Percentiles rank a stretch among this genome's conserved stretches.
phyloP scores from a whole-genome alignment of 2,113 vertebrate genomes.

The Lampris megalopsis region DNA sequence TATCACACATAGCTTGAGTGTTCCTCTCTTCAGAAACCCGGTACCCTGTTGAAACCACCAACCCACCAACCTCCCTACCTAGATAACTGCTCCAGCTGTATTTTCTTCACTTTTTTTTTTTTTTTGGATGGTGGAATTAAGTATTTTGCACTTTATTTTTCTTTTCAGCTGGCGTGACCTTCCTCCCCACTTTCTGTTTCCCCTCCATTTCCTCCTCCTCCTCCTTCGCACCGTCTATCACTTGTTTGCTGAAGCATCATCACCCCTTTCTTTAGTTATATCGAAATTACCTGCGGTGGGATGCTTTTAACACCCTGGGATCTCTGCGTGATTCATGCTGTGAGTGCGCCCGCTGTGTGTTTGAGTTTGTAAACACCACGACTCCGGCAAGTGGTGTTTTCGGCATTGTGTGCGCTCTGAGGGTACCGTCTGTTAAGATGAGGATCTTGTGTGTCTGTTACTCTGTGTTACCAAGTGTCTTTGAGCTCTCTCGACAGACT shows the following conservation, averaged over 20 bases:
- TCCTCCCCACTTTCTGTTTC: slow-evolving; percentile 53
- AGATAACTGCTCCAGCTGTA: slow-evolving; percentile 61
- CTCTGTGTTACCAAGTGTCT: neutral
- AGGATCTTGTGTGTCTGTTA: neutral
- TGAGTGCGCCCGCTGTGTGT: neutral
- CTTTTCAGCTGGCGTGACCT: slow-evolving; percentile 51
- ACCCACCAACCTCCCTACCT: slow-evolving; percentile 45
- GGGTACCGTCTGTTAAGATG: neutral
- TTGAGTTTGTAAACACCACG: neutral
- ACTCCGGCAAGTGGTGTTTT: neutral
- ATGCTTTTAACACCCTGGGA: slow-evolving; percentile 50
- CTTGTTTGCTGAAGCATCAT: slow-evolving; percentile 37
- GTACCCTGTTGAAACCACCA: slow-evolving; percentile 22
- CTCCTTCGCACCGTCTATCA: slow-evolving; percentile 1
- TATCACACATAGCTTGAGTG: slow-evolving; percentile 17
- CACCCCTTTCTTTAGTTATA: slow-evolving; percentile 23
- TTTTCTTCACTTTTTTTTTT: slow-evolving; percentile 20
- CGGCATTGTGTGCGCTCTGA: no score
- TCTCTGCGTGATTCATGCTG: neutral
- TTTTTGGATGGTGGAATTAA: neutral
- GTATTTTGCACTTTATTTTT: slow-evolving; percentile 44
- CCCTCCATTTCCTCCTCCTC: slow-evolving; percentile 45
- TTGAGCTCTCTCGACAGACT: neutral
- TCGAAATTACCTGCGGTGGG: slow-evolving; percentile 46
- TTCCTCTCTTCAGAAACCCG: slow-evolving; percentile 19